Base-by-base conservation (phyloP, 2,797 vertebrate species). In the Leptodactylus fallax region DNA sequence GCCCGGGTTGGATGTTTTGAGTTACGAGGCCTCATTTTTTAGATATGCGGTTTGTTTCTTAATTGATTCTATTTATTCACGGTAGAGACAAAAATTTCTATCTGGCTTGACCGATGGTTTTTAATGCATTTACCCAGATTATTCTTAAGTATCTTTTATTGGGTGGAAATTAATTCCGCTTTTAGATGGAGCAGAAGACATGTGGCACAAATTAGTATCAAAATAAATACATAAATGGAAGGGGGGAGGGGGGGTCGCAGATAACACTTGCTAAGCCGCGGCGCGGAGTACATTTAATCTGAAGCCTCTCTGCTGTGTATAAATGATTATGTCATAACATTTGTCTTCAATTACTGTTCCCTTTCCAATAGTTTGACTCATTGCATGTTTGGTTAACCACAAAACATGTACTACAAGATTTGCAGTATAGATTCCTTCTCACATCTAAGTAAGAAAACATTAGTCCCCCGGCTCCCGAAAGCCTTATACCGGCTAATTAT, bases 271-370 rank as follows among this genome's bases (percentile, higher is more conserved):
- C 93, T 87, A 94, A 95, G 94, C 95, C 92, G 93, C 91, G 90
- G 94, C 93, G 94, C 94, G 94, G 90, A 93, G 92, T 93, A 94
- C 92, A 95, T 95, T 93, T 94, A 94, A 95, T 96, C 95, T 94
- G 92, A 92, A 94, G 94, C 93, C 92, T 93, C 93, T 94, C 93
- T 92, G 91, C 93, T 93, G 91, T 14, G 0, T 94, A 93, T 95
- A 95, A 95, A 95, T 95, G 94, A 93, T 96, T 95, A 95, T 96
- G 94, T 96, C 95, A 96, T 94, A 93, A 92, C 95, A 95, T 96
- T 95, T 96, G 95, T 95, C 94, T 96, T 95, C 95, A 95, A 96
- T 96, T 95, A 95, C 91, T 92, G 92, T 92, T 92, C 92, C 92
- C 93, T 94, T 95, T 94, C 94, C 94, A 93, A 95, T 94, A 93